These are phyloP conservation scores for Geotrupes spiniger DNA, from an alignment of 2,888 invertebrate genomes.

Conservation along the genomic window DNA sequence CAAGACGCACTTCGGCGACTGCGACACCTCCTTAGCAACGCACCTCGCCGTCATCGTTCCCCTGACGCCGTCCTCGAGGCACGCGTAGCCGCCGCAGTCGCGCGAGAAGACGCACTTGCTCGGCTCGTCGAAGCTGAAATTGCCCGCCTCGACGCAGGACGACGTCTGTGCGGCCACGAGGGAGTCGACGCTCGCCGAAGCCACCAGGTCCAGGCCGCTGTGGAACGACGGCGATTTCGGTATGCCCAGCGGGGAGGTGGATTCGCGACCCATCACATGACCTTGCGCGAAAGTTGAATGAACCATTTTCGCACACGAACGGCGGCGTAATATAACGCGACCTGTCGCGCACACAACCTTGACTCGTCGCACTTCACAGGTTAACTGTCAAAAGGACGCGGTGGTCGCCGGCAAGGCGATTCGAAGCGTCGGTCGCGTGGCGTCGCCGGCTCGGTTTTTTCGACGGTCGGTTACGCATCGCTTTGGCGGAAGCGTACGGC, in stretches of 20 bases:
- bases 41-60: constrained; percentile 21
- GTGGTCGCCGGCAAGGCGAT: too few relatives aligned
- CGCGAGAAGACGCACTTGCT: constrained; percentile 22
- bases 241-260: constrained; percentile 66
- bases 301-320: constrained; percentile 37
- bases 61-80: constrained; percentile 28
- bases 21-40: neutral
- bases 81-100: constrained; percentile 53
- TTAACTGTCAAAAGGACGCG: constrained; percentile 8
- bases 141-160: constrained; percentile 26
- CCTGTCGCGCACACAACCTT: constrained; percentile 46
- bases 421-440: too few relatives aligned
- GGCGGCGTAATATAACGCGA: neutral
- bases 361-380: constrained; percentile 12
- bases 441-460: too few relatives aligned
- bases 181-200: constrained; percentile 53
- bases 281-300: constrained; percentile 49
- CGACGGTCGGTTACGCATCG: too few relatives aligned
- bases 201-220: constrained; percentile 79
- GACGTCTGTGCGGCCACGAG: constrained; percentile 25
- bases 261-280: constrained; percentile 9
- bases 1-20: neutral
- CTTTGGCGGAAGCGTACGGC: too few relatives aligned
- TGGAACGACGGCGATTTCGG: constrained; percentile 88
- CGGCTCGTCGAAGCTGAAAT: constrained; percentile 23